Percentiles rank a stretch among this genome's conserved stretches.
phyloP scores from a whole-genome alignment of 2,888 invertebrate genomes.

The Drosophila quinaria region DNA sequence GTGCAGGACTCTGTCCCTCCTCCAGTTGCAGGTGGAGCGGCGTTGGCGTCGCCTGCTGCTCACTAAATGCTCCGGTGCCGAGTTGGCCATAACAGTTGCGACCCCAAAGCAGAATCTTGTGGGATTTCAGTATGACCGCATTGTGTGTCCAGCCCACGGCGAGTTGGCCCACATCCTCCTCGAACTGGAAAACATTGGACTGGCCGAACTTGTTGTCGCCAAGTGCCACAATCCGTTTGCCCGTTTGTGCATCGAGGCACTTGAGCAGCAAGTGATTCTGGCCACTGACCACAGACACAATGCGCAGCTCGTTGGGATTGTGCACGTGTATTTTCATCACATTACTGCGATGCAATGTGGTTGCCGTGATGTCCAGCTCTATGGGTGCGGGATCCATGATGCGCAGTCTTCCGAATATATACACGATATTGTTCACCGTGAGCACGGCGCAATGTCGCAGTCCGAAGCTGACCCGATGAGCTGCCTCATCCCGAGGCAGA shows the following conservation, averaged over 20 bases:
- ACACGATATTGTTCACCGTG: constrained; percentile 81
- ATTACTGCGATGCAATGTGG: constrained; percentile 78
- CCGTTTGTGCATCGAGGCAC: constrained; percentile 58
- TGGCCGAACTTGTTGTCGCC: constrained; percentile 95
- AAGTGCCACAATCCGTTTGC: constrained; percentile 88
- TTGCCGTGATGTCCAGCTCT: constrained; percentile 79
- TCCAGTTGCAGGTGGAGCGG: constrained; percentile 67
- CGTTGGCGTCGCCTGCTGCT: constrained; percentile 78
- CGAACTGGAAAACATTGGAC: constrained; percentile 86
- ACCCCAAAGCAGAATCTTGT: constrained; percentile 91
- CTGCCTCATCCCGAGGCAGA: constrained; percentile 81
- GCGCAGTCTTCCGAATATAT: constrained; percentile 83
- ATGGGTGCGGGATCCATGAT: constrained; percentile 78
- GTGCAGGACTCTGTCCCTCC: constrained; percentile 65
- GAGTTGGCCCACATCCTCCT: constrained; percentile 87
- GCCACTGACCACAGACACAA: constrained; percentile 90
- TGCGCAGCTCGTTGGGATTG: constrained; percentile 86
- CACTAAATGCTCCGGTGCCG: constrained; percentile 86
- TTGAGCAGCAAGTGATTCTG: constrained; percentile 89
- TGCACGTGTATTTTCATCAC: constrained; percentile 78
- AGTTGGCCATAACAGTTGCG: constrained; percentile 93
- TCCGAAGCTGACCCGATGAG: constrained; percentile 81
- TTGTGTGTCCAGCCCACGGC: constrained; percentile 92
- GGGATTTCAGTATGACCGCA: constrained; percentile 88
- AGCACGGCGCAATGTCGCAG: constrained; percentile 84